Evolutionary conservation across 1,140 invertebrate species (phyloP), one percentile per base, ranked within the genome.

Genomic region (Doryteuthis pealeii): DNA sequence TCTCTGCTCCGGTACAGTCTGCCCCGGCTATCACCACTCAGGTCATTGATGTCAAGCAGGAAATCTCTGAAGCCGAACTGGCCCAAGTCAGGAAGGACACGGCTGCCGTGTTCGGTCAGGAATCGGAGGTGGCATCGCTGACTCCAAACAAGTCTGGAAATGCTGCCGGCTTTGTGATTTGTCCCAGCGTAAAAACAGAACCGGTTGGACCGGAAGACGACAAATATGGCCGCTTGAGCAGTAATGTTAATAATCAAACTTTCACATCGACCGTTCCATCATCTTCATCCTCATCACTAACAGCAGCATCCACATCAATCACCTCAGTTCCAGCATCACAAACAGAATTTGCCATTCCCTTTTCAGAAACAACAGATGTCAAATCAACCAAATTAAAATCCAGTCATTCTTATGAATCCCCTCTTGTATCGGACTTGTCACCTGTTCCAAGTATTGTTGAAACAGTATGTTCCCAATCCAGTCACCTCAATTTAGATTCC

Each of bases 1-100:
- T 28, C 18, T 15, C 54, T n/a, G 18, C 26, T 22, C 1, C 54
- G 18, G 6, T 28, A 5, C 54, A 62, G 1, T 62, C 54, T 22
- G 6, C 54, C 18, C 54, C 54, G 18, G 10, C 54, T 62, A 28
- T 62, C 54, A 62, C 54, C 26, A 62, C 54, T 14, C 54, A 62
- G 18, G 54, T 62, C 54, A 62, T 62, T 62, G 54, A 62, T 62
- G 54, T 62, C 26, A 62, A 62, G 26, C 54, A 62, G 18, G 54
- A 62, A 28, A 62, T 62, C 10, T 15, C 54, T 62, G 54, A 62
- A 6, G 54, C 54, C 18, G 54, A 62, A 62, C 26, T 62, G 26
- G 54, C 54, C 18, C 54, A 62, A 62, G 54, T 62, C 26, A 12
- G 18, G 54, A 62, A 62, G 18, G 54, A 62, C 18, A 62, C 54